Evolutionary conservation across 2,888 invertebrate species (phyloP).

Genomic region (Scrobipalpa costella): DNA sequence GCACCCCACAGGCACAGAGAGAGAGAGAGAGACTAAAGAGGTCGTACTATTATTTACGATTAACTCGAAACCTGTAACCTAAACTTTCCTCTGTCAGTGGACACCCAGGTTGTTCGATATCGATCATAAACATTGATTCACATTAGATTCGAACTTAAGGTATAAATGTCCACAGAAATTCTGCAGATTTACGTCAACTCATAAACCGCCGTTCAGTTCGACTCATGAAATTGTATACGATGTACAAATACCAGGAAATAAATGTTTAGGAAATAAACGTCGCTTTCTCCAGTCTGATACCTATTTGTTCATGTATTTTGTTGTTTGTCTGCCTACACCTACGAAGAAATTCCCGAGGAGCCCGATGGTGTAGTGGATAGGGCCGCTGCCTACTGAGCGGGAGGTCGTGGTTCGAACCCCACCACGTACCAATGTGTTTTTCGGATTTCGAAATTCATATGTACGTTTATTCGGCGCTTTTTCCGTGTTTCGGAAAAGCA

Average conservation of each 20-base stretch:
- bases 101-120: conserved; percentile 11
- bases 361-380: no score
- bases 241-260: background rate
- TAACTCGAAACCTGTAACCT: background rate
- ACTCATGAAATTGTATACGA: conserved; percentile 17
- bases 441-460: no score
- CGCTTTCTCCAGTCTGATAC: background rate
- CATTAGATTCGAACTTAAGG: background rate
- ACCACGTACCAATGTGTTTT: no score
- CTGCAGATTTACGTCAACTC: conserved; percentile 15
- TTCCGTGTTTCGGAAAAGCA: no score
- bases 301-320: no score
- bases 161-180: conserved; percentile 23
- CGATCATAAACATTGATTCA: conserved; percentile 13
- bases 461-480: no score
- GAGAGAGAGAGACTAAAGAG: no score
- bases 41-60: background rate
- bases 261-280: background rate
- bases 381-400: no score
- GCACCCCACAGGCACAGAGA: no score
- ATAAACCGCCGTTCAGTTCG: conserved; percentile 4
- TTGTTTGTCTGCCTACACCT: no score
- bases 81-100: background rate
- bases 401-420: no score
- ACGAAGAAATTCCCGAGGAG: no score